Conservation (phyloP, 2,113 vertebrate species). For the Sapajus apella region DNA sequence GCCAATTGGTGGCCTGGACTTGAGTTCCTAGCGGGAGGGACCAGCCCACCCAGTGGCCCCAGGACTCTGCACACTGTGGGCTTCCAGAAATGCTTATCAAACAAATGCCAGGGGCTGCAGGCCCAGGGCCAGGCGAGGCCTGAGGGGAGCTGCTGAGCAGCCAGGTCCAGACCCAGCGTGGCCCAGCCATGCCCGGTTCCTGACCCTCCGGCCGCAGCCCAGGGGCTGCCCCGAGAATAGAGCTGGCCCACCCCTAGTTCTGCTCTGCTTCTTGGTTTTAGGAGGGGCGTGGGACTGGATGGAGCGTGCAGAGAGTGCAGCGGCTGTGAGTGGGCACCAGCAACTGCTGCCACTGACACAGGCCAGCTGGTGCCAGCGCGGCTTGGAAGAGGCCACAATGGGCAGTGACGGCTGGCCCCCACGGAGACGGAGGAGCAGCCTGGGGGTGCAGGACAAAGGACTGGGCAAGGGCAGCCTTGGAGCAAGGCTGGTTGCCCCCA, state of each 20-base stretch:
- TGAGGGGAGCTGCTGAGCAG: neutral
- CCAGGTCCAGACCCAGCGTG: neutral
- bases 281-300: neutral
- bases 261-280: neutral
- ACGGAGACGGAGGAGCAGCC: neutral
- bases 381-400: neutral
- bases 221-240: too few relatives aligned
- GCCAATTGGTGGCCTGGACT: neutral
- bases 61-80: fast-evolving
- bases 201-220: neutral
- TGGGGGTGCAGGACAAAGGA: neutral
- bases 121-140: neutral
- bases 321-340: neutral
- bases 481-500: neutral
- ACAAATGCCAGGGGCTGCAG: fast-evolving
- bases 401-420: neutral
- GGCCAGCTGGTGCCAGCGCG: neutral
- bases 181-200: neutral
- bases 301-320: neutral
- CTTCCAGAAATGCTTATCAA: neutral
- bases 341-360: neutral
- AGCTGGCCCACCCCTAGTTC: neutral
- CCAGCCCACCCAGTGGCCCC: neutral
- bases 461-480: neutral
- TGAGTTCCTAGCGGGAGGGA: neutral